A percentile compares a stretch with the other conserved stretches of the same genome.
phyloP scores from a whole-genome alignment of 2,888 invertebrate species.

The Criorhina ranunculi region DNA sequence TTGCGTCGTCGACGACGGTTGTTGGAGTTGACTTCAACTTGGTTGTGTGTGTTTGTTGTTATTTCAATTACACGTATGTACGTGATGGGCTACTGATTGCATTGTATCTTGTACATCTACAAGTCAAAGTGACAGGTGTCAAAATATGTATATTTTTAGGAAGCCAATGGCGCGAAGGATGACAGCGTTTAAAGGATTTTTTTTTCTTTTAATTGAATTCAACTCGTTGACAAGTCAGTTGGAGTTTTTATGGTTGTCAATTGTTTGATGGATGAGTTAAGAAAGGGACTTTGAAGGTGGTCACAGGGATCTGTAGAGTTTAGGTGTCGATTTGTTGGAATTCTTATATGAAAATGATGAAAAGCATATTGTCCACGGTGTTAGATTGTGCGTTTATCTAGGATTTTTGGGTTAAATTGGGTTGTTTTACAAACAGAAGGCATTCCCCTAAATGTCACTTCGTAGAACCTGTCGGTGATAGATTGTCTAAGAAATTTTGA shows the following conservation, averaged over 20 bases:
- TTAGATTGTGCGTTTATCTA: too few species aligned
- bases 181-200: conserved; percentile 63
- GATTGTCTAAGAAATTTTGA: too few species aligned
- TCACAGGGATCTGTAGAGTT: conserved; percentile 4
- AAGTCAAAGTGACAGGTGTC: conserved; percentile 75
- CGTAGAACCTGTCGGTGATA: too few species aligned
- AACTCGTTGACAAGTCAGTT: conserved; percentile 61
- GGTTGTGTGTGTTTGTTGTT: conserved; percentile 58
- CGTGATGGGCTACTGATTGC: conserved; percentile 72
- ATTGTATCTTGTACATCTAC: conserved; percentile 72
- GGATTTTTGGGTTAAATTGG: too few species aligned
- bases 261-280: conserved; percentile 59
- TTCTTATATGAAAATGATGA: too few species aligned
- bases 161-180: conserved; percentile 63
- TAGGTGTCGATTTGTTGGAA: too few species aligned
- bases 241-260: conserved; percentile 63
- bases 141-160: conserved; percentile 66
- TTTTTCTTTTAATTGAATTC: conserved; percentile 75
- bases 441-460: too few species aligned
- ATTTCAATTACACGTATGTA: conserved; percentile 70
- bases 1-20: too few species aligned
- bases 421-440: too few species aligned
- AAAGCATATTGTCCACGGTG: too few species aligned
- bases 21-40: conserved; percentile 2
- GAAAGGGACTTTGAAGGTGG: conserved; percentile 10